These are phyloP conservation scores for Malaclemys terrapin DNA, from an alignment of 2,113 vertebrate genomes.

Conservation along the genomic window DNA sequence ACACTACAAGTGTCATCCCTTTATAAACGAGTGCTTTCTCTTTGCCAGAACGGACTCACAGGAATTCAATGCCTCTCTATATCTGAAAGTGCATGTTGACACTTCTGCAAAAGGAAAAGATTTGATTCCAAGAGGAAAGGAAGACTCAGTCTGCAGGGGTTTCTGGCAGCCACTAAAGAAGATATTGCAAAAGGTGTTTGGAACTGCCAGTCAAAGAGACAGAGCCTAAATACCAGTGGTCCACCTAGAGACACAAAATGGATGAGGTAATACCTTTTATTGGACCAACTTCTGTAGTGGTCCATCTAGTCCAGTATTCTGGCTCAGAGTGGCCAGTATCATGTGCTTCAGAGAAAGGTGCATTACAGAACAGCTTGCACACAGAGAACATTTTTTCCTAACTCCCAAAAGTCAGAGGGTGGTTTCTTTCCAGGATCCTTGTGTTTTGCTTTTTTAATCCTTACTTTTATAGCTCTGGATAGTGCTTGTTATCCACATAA, in stretches of 20 bases:
- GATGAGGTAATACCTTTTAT: background rate
- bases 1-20: background rate
- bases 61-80: background rate
- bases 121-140: background rate
- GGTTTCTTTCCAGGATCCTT: background rate
- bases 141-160: background rate
- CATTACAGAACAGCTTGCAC: background rate
- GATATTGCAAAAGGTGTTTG: background rate
- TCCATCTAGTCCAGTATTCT: background rate
- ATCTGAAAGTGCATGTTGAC: background rate
- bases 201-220: background rate
- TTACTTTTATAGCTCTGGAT: background rate
- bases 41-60: background rate
- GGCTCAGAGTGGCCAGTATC: background rate
- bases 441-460: background rate
- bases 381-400: background rate
- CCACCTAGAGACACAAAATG: background rate
- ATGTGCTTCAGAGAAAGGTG: background rate
- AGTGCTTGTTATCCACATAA: background rate
- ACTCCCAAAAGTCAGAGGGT: background rate
- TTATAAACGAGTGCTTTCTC: background rate
- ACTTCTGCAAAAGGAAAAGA: rapidly evolving
- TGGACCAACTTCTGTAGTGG: background rate
- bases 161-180: background rate
- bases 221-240: background rate